Evolutionary conservation across 1,140 invertebrate genomes (phyloP).

Genomic region (Plutomurus gul): DNA sequence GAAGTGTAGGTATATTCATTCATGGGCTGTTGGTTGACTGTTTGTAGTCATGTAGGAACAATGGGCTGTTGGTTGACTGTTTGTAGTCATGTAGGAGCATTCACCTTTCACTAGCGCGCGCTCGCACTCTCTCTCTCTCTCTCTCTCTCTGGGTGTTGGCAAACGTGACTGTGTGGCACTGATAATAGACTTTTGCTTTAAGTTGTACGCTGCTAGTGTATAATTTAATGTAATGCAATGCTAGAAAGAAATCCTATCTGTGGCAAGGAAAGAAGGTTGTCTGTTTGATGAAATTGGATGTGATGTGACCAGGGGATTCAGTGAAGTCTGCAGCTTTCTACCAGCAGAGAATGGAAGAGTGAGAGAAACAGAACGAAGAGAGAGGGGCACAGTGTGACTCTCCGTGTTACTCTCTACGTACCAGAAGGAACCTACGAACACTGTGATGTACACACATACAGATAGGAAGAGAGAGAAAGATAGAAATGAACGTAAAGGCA

Average conservation of each 20-base stretch:
- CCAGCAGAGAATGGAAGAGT: no score
- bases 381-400: no score
- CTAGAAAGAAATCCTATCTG: neutral
- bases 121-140: neutral
- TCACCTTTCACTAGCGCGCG: neutral
- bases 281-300: slow-evolving; percentile 29
- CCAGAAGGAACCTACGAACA: no score
- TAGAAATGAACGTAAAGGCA: slow-evolving; percentile 18
- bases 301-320: slow-evolving; percentile 19
- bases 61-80: neutral
- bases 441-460: no score
- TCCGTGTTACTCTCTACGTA: no score
- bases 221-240: neutral
- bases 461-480: slow-evolving; percentile 24
- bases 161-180: neutral
- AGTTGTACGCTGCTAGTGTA: neutral
- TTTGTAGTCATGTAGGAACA: neutral
- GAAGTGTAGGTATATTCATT: slow-evolving; percentile 10
- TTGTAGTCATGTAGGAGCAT: neutral
- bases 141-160: neutral
- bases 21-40: neutral
- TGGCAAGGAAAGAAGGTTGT: neutral
- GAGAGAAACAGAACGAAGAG: no score
- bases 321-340: neutral
- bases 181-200: slow-evolving; percentile 9